Conservation (phyloP, 2,888 invertebrate genomes). For the Dorcus parallelipipedus region DNA sequence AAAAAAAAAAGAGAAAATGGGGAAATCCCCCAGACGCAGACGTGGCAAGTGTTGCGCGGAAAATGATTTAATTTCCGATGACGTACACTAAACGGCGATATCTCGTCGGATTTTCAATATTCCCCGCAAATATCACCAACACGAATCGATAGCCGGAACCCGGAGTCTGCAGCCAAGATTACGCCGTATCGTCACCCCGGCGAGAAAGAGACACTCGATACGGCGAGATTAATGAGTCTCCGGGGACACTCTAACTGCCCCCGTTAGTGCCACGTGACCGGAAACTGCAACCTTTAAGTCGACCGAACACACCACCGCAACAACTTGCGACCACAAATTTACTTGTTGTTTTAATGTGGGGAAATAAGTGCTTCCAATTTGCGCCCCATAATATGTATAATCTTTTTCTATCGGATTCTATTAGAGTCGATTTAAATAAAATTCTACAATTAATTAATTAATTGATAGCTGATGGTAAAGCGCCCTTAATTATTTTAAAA, state of each 20-base stretch:
- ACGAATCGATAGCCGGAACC: background rate
- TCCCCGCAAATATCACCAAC: background rate
- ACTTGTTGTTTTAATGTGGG: background rate
- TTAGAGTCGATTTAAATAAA: too few relatives aligned
- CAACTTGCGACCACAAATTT: background rate
- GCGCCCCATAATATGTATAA: background rate
- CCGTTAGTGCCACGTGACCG: slow-evolving; percentile 18
- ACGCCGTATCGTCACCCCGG: slow-evolving; percentile 10
- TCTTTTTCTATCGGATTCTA: too few relatives aligned
- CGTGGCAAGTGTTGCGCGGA: too few relatives aligned
- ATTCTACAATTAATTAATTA: too few relatives aligned
- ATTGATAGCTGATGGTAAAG: too few relatives aligned
- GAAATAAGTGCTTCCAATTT: background rate
- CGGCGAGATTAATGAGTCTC: slow-evolving; percentile 25
- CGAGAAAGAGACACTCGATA: slow-evolving; percentile 8
- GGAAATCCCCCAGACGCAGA: too few relatives aligned
- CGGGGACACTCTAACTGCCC: slow-evolving; percentile 22
- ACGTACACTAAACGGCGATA: too few relatives aligned
- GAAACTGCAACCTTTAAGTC: slow-evolving; percentile 11
- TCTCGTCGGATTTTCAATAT: background rate
- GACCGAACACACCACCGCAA: slow-evolving; percentile 2
- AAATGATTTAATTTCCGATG: too few relatives aligned
- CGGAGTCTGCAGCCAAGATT: slow-evolving; percentile 11
- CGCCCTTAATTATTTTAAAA: too few relatives aligned
- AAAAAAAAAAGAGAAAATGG: too few relatives aligned